Evolutionary conservation across 2,113 vertebrate genomes (phyloP), one percentile per base, ranked within the genome.

Genomic region (Laterallus jamaicensis): DNA sequence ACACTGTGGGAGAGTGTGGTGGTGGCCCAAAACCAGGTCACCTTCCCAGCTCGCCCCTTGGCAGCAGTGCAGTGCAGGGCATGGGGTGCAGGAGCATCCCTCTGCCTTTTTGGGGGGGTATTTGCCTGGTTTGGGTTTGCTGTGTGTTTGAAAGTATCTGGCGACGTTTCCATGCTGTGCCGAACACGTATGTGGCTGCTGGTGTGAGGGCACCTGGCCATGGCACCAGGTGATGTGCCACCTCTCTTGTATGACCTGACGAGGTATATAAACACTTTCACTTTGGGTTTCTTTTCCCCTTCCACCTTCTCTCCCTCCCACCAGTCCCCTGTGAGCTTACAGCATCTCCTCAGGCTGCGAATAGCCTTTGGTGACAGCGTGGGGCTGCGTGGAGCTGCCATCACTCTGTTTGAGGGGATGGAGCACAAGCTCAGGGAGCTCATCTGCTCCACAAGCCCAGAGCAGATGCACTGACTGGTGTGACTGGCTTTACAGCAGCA

Each of bases 161-260:
- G 52, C 54, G 5, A 20, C 35, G 1, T 37, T 49, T 24, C 67
- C 26, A 1, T 1, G 49, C 63, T 12, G 31, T 39, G 22, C 60
- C 20, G 12, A 19, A 31, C 32, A 11, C 37, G 6, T 2, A 18
- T 3, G 2, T 16, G 44, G 55, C 54, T 77, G 81, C 24, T 0
- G 2, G 10, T 12, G 21, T 0, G 1, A 28, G 78, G 10, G n/a
- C 25, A 15, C 59, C 50, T 13, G 60, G 49, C 37, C 32, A 1
- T 0, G 4, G 20, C 2, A 21, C 0, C 0, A 69, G 40, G 28
- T 55, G 32, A 11, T 2, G 39, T 3, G 3, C 54, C 3, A 0
- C 79, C 62, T 59, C 52, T 25, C n/a, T 22, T 5, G 4, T 12
- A 7, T 12, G 24, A 50, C 79, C 86, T 31, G 31, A 8, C 11